phyloP scores from a whole-genome alignment of 1,140 invertebrate species.

The Lucilia cuprina region DNA sequence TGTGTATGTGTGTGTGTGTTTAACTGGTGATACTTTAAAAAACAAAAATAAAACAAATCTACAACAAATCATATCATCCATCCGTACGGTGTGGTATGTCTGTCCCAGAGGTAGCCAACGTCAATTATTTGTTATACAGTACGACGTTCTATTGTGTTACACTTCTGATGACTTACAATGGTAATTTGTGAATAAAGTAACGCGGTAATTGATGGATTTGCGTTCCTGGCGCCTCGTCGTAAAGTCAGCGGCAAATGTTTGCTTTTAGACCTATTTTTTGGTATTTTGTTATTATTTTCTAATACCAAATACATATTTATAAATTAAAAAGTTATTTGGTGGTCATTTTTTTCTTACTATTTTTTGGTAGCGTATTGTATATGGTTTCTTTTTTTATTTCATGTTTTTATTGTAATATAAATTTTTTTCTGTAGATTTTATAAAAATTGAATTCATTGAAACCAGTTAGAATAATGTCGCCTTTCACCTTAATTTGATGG shows the following conservation, averaged over 20 bases:
- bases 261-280: slow-evolving; percentile 14
- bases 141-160: slow-evolving; percentile 9
- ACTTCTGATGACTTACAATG: slow-evolving; percentile 40
- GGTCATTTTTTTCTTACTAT: not conserved
- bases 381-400: not conserved
- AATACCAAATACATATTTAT: not conserved
- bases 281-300: slow-evolving; percentile 3
- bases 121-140: not conserved
- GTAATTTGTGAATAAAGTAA: slow-evolving; percentile 36
- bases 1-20: not conserved
- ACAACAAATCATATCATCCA: not conserved
- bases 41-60: not conserved
- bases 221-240: slow-evolving; percentile 39
- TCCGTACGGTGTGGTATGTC: not conserved
- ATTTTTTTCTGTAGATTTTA: not conserved
- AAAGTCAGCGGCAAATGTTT: slow-evolving; percentile 31
- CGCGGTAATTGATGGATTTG: slow-evolving; percentile 42
- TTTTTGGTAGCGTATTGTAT: not conserved
- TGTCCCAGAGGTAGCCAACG: not conserved
- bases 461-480: slow-evolving; percentile 30
- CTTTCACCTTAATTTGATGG: slow-evolving; percentile 24
- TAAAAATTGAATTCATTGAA: not conserved
- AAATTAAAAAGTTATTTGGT: not conserved
- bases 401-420: not conserved
- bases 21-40: not conserved